These are phyloP conservation scores for Phymorhynchus buccinoides DNA, from an alignment of 1,140 invertebrate genomes.

Conservation along the genomic window DNA sequence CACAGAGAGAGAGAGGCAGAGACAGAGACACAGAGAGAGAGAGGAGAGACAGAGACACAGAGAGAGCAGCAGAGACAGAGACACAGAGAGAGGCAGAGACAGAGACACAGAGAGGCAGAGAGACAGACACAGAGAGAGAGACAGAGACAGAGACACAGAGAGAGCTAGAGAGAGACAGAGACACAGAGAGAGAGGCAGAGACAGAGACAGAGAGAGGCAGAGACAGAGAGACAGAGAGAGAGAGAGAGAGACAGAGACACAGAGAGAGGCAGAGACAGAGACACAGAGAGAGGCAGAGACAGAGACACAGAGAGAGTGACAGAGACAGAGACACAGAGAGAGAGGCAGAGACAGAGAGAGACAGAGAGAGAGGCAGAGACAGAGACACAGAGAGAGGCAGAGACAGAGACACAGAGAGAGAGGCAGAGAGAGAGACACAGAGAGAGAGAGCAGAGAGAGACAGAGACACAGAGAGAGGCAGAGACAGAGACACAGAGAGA, in stretches of 20 bases:
- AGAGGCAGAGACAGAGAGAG: not conserved
- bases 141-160: too few species aligned
- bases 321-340: not conserved
- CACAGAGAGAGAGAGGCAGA: not conserved
- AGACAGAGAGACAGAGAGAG: too few species aligned
- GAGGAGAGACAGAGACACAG: not conserved
- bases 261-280: not conserved
- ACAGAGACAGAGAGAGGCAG: not conserved
- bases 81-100: not conserved
- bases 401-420: not conserved
- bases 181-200: not conserved
- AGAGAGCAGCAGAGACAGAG: not conserved
- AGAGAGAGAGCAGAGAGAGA: not conserved
- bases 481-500: not conserved
- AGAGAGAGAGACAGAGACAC: not conserved
- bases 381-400: not conserved
- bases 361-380: not conserved
- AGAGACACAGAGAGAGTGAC: not conserved
- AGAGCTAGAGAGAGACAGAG: not conserved
- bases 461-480: too few species aligned
- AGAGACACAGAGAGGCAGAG: not conserved
- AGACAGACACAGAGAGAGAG: not conserved
- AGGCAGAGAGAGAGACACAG: constrained; percentile 20
- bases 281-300: not conserved
- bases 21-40: not conserved